phyloP scores from a whole-genome alignment of 2,888 invertebrate genomes.

The Pollenia griseotomentosa region DNA sequence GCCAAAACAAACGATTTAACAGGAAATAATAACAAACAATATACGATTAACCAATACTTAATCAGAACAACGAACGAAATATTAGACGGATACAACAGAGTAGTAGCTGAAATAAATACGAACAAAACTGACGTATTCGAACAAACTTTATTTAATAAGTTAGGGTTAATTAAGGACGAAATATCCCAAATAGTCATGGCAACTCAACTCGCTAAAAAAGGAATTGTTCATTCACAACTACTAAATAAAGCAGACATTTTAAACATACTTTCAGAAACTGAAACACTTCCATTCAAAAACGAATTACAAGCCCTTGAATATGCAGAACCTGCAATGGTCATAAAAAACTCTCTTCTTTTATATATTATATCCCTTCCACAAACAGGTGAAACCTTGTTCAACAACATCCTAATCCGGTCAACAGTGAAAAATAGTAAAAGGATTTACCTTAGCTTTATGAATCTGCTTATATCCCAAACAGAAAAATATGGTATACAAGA shows the following conservation, averaged over 20 bases:
- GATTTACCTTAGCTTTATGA: conserved; percentile 54
- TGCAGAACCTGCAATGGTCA: conserved; percentile 68
- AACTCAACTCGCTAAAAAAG: no score
- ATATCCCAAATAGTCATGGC: no score
- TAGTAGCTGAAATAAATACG: no score
- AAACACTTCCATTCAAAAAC: conserved; percentile 54
- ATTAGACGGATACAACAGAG: no score
- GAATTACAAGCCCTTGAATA: conserved; percentile 69
- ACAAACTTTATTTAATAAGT: no score
- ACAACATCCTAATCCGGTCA: conserved; percentile 65
- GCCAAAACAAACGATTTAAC: conserved; percentile 4
- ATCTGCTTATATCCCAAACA: background rate
- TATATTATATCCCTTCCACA: conserved; percentile 65
- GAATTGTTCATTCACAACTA: no score
- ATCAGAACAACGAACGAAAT: background rate
- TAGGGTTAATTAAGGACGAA: no score
- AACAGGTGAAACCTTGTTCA: background rate
- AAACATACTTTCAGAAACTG: no score
- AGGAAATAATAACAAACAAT: conserved; percentile 16
- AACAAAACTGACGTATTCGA: no score
- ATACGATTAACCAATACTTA: background rate
- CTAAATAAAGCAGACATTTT: no score
- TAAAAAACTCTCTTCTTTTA: conserved; percentile 61
- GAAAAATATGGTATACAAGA: conserved; percentile 42
- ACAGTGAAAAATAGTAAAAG: conserved; percentile 64